phyloP scores from a whole-genome alignment of 2,113 vertebrate species.

The Scophthalmus maximus region DNA sequence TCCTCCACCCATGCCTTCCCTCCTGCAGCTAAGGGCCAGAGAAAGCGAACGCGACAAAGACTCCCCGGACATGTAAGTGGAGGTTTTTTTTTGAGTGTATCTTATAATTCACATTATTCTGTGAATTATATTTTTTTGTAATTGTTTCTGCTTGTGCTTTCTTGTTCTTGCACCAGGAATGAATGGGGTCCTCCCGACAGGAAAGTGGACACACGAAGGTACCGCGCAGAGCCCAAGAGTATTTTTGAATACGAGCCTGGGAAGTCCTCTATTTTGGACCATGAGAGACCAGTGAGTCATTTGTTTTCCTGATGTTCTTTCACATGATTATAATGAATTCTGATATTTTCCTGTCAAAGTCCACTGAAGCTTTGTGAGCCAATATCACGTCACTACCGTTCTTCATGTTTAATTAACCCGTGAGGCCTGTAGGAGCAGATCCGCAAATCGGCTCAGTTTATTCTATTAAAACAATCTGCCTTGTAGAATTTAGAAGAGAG shows the following conservation, averaged over 20 bases:
- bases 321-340: not conserved
- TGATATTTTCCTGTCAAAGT: slow-evolving; percentile 5
- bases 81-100: not conserved
- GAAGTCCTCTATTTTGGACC: slow-evolving; percentile 96
- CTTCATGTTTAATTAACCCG: not conserved
- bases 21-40: slow-evolving; percentile 86
- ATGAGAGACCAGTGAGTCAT: slow-evolving; percentile 94
- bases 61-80: slow-evolving; percentile 87
- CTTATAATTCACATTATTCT: not conserved
- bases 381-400: not conserved
- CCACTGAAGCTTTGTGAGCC: not conserved
- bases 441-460: not conserved
- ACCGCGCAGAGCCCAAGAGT: slow-evolving; percentile 96
- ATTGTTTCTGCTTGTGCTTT: not conserved
- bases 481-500: not conserved
- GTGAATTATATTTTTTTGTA: not conserved
- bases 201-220: slow-evolving; percentile 97
- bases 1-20: slow-evolving; percentile 88
- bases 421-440: not conserved
- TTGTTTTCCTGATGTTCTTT: not conserved
- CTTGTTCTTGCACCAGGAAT: slow-evolving; percentile 83
- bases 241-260: slow-evolving; percentile 99
- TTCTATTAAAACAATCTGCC: too few relatives aligned
- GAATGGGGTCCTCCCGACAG: slow-evolving; percentile 97
- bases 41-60: slow-evolving; percentile 85